phyloP scores from a whole-genome alignment of 2,797 vertebrate species.

The Pangasius mekongensis region DNA sequence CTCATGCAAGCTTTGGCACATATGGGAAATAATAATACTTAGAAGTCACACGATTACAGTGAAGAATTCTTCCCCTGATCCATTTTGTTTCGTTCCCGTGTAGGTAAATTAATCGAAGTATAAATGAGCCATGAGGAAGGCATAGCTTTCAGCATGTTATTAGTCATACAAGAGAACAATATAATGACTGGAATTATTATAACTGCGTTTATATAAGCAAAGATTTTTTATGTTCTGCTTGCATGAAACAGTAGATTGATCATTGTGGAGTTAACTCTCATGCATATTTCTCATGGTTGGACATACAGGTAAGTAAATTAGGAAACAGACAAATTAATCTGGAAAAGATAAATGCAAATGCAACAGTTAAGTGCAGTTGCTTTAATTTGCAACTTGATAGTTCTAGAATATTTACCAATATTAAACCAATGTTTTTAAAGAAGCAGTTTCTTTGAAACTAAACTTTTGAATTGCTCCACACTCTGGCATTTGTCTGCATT shows the following conservation, averaged over 20 bases:
- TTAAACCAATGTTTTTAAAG: background rate
- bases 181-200: background rate
- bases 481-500: background rate
- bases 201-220: background rate
- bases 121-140: constrained; percentile 60
- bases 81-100: background rate
- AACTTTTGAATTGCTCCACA: background rate
- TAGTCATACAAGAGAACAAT: background rate
- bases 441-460: background rate
- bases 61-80: background rate
- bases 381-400: background rate
- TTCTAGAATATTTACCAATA: background rate
- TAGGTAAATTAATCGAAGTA: constrained; percentile 60
- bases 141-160: constrained; percentile 57
- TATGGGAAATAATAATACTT: background rate
- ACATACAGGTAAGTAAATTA: constrained; percentile 45
- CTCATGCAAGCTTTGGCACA: background rate
- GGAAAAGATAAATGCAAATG: constrained; percentile 10
- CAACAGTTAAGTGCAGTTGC: background rate
- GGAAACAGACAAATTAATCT: background rate
- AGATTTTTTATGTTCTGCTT: constrained; percentile 19
- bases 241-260: background rate
- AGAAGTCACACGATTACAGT: background rate
- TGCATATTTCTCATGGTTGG: constrained; percentile 37
- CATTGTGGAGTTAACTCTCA: background rate